phyloP scores from a whole-genome alignment of 2,113 vertebrate species.

The Gnathonemus longibarbis region DNA sequence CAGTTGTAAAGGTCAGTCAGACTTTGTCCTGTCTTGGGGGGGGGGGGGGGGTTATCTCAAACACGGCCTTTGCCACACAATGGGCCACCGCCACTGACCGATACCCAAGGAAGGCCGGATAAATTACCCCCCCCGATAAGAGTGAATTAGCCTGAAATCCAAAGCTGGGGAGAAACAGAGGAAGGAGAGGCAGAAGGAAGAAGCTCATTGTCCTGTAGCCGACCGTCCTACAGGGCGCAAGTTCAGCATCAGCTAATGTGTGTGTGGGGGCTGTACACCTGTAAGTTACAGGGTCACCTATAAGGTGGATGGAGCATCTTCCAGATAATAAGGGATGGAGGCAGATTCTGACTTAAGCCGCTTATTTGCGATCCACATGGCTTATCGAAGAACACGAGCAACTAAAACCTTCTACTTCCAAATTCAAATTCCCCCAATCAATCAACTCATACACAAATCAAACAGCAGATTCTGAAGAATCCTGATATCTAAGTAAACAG shows the following conservation, averaged over 20 bases:
- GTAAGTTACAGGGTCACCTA: background rate
- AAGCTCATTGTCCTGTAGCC: conserved; percentile 8
- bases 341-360: background rate
- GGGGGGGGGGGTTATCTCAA: conserved; percentile 96
- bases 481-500: background rate
- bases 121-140: conserved; percentile 88
- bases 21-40: conserved; percentile 95
- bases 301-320: background rate
- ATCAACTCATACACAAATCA: background rate
- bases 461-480: background rate
- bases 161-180: conserved; percentile 58
- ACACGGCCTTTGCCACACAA: conserved; percentile 84
- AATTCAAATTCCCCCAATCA: background rate
- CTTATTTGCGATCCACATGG: background rate
- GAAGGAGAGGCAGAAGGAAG: conserved; percentile 14
- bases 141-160: conserved; percentile 78
- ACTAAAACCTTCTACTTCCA: background rate
- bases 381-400: background rate
- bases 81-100: conserved; percentile 82
- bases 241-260: background rate
- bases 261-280: background rate
- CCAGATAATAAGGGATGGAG: background rate
- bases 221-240: conserved; percentile 30
- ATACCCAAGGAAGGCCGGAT: conserved; percentile 85
- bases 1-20: conserved; percentile 89